phyloP scores from a whole-genome alignment of 2,113 vertebrate species.

The Grantiella picta region DNA sequence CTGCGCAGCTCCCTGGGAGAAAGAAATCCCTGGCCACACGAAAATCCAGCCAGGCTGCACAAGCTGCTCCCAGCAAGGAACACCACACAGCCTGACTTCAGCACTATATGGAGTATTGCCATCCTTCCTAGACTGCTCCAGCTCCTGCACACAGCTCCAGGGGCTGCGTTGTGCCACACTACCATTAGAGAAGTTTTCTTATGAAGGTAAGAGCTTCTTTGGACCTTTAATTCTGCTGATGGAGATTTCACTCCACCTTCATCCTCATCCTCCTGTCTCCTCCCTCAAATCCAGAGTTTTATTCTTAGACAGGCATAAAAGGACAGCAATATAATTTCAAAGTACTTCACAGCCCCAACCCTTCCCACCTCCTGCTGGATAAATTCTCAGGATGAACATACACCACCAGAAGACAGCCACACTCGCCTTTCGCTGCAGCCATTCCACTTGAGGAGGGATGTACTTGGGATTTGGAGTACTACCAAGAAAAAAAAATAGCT shows the following conservation, averaged over 20 bases:
- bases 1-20: background rate
- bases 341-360: background rate
- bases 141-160: background rate
- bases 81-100: background rate
- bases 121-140: background rate
- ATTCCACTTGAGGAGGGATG: accelerated
- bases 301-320: background rate
- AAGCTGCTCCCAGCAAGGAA: background rate
- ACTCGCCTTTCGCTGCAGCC: background rate
- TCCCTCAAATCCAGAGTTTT: background rate
- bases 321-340: background rate
- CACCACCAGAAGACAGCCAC: accelerated
- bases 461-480: accelerated
- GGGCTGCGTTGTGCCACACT: background rate
- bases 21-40: background rate
- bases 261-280: background rate
- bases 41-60: slow-evolving; percentile 18
- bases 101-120: accelerated
- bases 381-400: background rate
- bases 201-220: background rate
- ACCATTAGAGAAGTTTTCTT: background rate
- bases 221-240: background rate
- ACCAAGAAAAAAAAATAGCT: background rate
- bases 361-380: accelerated
- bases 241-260: too few species aligned